Evolutionary conservation across 2,113 vertebrate genomes (phyloP), one percentile per base, ranked within the genome.

Genomic region (Pagrus major): DNA sequence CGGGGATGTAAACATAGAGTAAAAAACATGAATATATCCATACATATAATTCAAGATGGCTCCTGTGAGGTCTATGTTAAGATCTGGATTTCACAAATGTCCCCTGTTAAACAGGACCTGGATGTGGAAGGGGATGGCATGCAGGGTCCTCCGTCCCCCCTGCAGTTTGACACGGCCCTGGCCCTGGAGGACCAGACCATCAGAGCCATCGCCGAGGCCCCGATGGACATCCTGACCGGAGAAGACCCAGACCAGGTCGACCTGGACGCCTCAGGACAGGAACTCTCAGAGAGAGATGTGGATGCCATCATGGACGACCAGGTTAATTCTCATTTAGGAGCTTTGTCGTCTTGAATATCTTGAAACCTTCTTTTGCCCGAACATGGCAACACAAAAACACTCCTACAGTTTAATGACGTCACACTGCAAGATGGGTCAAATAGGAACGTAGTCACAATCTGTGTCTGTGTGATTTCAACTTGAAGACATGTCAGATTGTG

Each of bases 91-190:
- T 65, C 20, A 31, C 69, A 27, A 21, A 25, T 64, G 2, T 71
- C 6, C 5, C 21, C 27, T 80, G 29, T 72, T 44, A 4, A 39
- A 20, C 80, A 99, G 98, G 97, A 99, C 89, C 92, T 99, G 93
- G 98, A 99, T 41, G 97, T 99, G 87, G 98, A 98, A 82, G 98
- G 97, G 0, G 97, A 99, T 0, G 95, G 97, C 0, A 93, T 97
- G 96, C 97, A 98, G 87, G 97, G 96, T 14, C 98, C 97, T 9
- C 98, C 97, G 0, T 99, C 97, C 35, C 98, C 98, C 2, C 93
- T 99, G 66, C 97, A 98, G 86, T 98, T 98, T 35, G 98, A 99
- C 75, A 97, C 97, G 0, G 96, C 97, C 0, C 80, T 96, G 42
- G 94, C 93, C 23, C 93, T 97, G 60, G 97, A 96, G 83, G 96